Conservation (phyloP, 2,888 invertebrate genomes). For the Lithophane semibrunnea region DNA sequence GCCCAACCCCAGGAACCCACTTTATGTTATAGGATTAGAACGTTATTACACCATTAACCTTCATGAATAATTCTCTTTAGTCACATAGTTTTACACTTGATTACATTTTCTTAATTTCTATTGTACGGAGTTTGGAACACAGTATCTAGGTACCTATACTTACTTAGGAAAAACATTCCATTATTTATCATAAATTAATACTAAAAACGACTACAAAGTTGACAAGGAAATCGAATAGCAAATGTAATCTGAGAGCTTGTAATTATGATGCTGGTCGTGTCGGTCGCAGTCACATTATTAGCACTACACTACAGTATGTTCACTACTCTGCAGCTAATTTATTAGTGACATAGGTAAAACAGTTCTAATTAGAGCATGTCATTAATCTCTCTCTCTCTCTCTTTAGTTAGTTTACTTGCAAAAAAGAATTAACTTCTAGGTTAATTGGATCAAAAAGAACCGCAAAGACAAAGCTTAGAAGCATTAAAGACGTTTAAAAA, state of each 20-base stretch:
- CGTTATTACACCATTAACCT: slow-evolving; percentile 83
- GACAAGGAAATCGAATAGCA: neutral
- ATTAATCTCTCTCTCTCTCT: neutral
- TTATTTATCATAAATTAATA: neutral
- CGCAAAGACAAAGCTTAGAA: slow-evolving; percentile 60
- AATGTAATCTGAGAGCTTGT: neutral
- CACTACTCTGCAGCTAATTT: neutral
- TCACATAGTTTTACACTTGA: slow-evolving; percentile 61
- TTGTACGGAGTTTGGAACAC: neutral
- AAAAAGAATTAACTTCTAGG: slow-evolving; percentile 48
- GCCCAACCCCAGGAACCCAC: slow-evolving; percentile 76
- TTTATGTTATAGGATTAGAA: slow-evolving; percentile 86
- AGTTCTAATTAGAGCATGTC: neutral
- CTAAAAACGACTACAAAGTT: neutral
- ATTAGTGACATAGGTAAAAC: neutral
- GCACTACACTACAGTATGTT: neutral
- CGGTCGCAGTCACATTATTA: neutral
- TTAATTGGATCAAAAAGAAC: slow-evolving; percentile 64
- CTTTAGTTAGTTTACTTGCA: slow-evolving; percentile 1
- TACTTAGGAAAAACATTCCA: neutral
- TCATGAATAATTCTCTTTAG: slow-evolving; percentile 77
- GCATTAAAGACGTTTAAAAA: slow-evolving; percentile 82
- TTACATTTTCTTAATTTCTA: slow-evolving; percentile 45
- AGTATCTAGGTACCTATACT: neutral
- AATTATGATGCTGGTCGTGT: neutral